Evolutionary conservation across 2,113 vertebrate genomes (phyloP).

Genomic region (Notarius quadriscutis): DNA sequence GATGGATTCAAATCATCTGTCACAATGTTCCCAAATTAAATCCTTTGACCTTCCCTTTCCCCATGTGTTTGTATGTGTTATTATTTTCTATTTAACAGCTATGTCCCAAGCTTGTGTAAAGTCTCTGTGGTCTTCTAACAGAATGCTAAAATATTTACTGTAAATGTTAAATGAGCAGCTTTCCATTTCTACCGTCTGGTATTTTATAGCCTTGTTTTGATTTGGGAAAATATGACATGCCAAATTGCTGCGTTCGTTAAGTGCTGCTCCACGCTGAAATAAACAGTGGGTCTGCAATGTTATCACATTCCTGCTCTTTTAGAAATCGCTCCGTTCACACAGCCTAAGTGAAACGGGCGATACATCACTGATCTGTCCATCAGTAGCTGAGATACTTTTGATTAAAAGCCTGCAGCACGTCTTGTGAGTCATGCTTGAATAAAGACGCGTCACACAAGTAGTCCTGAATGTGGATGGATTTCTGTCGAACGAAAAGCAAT

Average conservation of each 20-base stretch:
- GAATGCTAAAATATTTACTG: not conserved
- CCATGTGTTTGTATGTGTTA: not conserved
- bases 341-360: not conserved
- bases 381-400: not conserved
- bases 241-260: not conserved
- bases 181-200: not conserved
- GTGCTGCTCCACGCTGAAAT: constrained; percentile 2
- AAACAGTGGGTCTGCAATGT: constrained; percentile 9
- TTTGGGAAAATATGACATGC: not conserved
- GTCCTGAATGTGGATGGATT: constrained; percentile 16
- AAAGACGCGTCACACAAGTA: not conserved
- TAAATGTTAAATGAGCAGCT: constrained; percentile 13
- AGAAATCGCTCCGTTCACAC: not conserved
- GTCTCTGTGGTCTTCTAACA: not conserved
- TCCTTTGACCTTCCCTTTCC: not conserved
- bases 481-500: not conserved
- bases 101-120: not conserved
- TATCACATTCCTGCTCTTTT: constrained; percentile 8
- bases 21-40: not conserved
- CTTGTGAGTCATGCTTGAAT: constrained; percentile 11
- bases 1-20: not conserved
- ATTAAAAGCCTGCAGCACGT: not conserved
- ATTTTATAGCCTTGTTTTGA: constrained; percentile 18
- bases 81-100: not conserved
- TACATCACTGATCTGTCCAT: constrained; percentile 21